These are phyloP conservation scores for Drosophila repleta DNA, from an alignment of 1,140 invertebrate species.

Conservation along the genomic window DNA sequence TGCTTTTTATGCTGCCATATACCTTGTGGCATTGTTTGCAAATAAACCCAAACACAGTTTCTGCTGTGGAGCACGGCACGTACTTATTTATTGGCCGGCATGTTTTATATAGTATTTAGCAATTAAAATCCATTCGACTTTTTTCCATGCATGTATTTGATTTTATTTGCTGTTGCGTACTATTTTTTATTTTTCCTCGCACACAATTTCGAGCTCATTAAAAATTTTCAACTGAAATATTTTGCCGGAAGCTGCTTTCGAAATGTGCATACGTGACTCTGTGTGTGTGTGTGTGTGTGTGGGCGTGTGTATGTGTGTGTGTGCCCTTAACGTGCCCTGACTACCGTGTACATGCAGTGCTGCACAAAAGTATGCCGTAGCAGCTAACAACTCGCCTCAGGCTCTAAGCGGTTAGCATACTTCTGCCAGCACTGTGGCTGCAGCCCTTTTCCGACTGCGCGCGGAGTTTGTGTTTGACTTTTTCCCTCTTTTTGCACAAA, in stretches of 20 bases:
- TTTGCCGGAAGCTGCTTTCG: conserved; percentile 66
- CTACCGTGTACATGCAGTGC: conserved; percentile 46
- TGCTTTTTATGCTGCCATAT: conserved; percentile 14
- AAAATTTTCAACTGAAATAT: conserved; percentile 82
- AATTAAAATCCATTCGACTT: conserved; percentile 29
- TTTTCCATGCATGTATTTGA: conserved; percentile 23
- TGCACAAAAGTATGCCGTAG: conserved; percentile 23
- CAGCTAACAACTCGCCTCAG: conserved; percentile 2
- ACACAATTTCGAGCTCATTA: conserved; percentile 73
- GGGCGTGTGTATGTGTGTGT: conserved; percentile 3
- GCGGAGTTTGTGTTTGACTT: conserved; percentile 64
- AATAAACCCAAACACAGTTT: not conserved
- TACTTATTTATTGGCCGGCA: conserved; percentile 26
- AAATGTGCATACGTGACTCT: conserved; percentile 21
- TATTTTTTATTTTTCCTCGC: conserved; percentile 44
- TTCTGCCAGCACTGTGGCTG: conserved; percentile 27
- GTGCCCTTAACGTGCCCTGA: conserved; percentile 32
- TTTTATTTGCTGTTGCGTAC: conserved; percentile 23
- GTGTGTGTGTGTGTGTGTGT: conserved; percentile 24
- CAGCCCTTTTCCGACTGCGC: conserved; percentile 11
- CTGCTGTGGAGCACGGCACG: conserved; percentile 2
- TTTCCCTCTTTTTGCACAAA: conserved; percentile 60
- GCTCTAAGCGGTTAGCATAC: conserved; percentile 15
- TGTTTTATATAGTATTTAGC: conserved; percentile 23
- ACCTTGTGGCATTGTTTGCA: conserved; percentile 16